phyloP scores from a whole-genome alignment of 2,797 vertebrate genomes.

The Bradypodion pumilum region DNA sequence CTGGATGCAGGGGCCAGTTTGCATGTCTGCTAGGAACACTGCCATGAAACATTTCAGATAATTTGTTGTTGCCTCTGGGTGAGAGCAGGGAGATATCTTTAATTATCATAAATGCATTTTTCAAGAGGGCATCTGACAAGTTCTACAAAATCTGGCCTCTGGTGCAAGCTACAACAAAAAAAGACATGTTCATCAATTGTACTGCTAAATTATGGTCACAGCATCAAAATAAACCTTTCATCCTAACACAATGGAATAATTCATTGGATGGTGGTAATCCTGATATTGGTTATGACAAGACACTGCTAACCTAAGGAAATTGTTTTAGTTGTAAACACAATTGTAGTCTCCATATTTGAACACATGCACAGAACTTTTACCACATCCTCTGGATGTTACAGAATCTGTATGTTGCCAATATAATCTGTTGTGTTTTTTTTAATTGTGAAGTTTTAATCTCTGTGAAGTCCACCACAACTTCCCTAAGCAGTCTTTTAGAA shows the following conservation, averaged over 20 bases:
- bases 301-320: too few relatives aligned
- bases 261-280: too few relatives aligned
- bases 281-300: too few relatives aligned
- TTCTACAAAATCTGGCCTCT: conserved; percentile 5
- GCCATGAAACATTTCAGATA: conserved; percentile 18
- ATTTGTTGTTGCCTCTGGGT: conserved; percentile 38
- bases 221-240: neutral
- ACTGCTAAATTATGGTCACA: neutral
- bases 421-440: too few relatives aligned
- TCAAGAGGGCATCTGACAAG: conserved; percentile 12
- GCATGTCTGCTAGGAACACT: conserved; percentile 33
- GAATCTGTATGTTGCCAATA: neutral
- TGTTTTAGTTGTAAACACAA: neutral
- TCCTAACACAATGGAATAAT: neutral
- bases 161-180: neutral
- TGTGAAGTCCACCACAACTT: neutral
- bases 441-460: neutral
- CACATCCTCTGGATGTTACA: neutral
- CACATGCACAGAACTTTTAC: too few relatives aligned
- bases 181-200: neutral
- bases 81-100: conserved; percentile 25
- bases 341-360: neutral
- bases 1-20: neutral
- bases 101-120: conserved; percentile 32
- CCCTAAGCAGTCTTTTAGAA: neutral